phyloP scores from a whole-genome alignment of 2,797 vertebrate species.

The Hephaestus fuliginosus region DNA sequence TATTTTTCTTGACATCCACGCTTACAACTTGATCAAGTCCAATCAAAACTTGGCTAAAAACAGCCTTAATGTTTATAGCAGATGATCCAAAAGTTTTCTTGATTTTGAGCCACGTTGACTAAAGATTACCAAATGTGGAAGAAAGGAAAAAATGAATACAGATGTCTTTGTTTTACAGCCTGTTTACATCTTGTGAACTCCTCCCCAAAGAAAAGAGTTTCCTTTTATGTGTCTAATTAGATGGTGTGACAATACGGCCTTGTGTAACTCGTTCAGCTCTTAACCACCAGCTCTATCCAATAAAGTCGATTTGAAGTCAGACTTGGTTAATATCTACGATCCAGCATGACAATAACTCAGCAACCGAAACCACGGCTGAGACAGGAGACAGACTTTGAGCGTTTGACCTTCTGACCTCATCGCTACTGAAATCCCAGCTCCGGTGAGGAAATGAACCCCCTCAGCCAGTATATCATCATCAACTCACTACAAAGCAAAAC shows the following conservation, averaged over 20 bases:
- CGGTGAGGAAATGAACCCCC: conserved; percentile 69
- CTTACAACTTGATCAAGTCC: neutral
- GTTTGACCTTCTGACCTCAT: conserved; percentile 71
- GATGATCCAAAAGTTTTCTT: conserved; percentile 55
- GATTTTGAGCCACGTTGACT: conserved; percentile 55
- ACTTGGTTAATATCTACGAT: conserved; percentile 57
- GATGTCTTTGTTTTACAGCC: conserved; percentile 78
- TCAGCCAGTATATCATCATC: conserved; percentile 65
- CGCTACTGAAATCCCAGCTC: conserved; percentile 60
- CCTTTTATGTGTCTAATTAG: conserved; percentile 79
- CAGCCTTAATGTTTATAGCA: conserved; percentile 47
- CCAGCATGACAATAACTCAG: conserved; percentile 71
- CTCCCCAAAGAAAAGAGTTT: conserved; percentile 57
- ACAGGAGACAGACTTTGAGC: conserved; percentile 53
- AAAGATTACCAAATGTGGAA: conserved; percentile 74
- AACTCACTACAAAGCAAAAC: conserved; percentile 59
- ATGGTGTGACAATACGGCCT: conserved; percentile 72
- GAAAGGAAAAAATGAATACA: conserved; percentile 63
- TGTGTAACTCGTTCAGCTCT: conserved; percentile 63
- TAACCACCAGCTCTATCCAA: conserved; percentile 63
- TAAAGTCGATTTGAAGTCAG: conserved; percentile 65
- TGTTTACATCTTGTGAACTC: conserved; percentile 80
- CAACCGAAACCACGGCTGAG: conserved; percentile 47
- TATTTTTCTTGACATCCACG: neutral
- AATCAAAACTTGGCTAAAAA: conserved; percentile 33